Percentiles rank a stretch among this genome's conserved stretches.
Evolutionary conservation across 2,113 vertebrate species (phyloP).

Genomic region (Penelope pileata): DNA sequence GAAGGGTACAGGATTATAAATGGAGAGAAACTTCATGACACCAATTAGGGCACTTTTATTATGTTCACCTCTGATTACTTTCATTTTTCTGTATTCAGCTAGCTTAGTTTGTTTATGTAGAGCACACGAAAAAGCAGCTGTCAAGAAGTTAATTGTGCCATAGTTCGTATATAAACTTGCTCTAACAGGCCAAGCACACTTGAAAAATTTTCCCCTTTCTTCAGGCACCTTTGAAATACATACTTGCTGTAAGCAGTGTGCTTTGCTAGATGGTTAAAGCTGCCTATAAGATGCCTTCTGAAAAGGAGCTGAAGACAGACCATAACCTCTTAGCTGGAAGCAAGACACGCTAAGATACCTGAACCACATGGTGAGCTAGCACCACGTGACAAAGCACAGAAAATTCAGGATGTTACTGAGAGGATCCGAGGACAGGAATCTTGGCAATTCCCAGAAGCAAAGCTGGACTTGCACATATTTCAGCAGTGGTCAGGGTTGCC

Average conservation of each 20-base stretch:
- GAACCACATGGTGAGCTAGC: neutral
- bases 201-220: neutral
- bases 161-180: neutral
- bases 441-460: neutral
- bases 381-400: neutral
- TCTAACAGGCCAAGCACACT: neutral
- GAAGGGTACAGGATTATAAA: neutral
- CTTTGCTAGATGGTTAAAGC: neutral
- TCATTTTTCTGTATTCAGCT: neutral
- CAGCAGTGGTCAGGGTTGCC: neutral
- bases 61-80: neutral
- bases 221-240: neutral
- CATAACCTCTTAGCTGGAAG: neutral
- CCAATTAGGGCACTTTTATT: neutral
- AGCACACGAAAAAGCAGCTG: neutral
- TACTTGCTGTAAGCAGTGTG: neutral
- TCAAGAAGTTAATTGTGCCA: neutral
- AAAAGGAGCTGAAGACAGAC: neutral
- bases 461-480: neutral
- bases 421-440: neutral
- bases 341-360: neutral
- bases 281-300: neutral
- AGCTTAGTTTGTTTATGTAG: neutral
- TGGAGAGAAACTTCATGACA: neutral
- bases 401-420: fast-evolving